These are phyloP conservation scores for Rhadina sibilatrix DNA, from an alignment of 2,113 vertebrate species.

Conservation along the genomic window DNA sequence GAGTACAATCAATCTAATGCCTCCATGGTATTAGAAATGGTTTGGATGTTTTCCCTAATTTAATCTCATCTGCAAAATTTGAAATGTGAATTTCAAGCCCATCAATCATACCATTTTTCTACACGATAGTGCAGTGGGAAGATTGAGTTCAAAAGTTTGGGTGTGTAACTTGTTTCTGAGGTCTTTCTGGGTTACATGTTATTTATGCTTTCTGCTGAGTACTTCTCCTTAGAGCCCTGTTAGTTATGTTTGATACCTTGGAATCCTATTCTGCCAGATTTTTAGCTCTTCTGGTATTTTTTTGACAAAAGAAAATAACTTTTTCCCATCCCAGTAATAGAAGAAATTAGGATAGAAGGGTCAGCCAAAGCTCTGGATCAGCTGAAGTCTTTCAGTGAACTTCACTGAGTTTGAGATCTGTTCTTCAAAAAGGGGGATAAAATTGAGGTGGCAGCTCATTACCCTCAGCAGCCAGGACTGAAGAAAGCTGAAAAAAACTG, in stretches of 20 bases:
- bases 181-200: neutral
- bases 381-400: neutral
- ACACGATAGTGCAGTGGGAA: neutral
- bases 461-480: accelerated
- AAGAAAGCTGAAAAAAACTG: neutral
- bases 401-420: neutral
- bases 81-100: conserved; percentile 1
- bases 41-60: conserved; percentile 18
- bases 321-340: neutral
- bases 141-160: conserved; percentile 35
- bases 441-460: neutral
- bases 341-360: neutral
- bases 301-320: neutral
- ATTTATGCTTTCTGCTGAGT: neutral
- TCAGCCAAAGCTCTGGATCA: neutral
- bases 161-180: neutral
- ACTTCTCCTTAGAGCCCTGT: neutral
- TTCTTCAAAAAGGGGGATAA: neutral
- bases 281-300: neutral
- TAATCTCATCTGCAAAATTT: conserved; percentile 32
- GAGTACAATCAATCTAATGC: neutral
- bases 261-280: neutral
- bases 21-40: neutral
- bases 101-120: neutral
- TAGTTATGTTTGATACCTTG: neutral